Percentiles rank a stretch among this genome's conserved stretches.
Evolutionary conservation across 1,140 invertebrate species (phyloP).

Genomic region (Aphelenchoides fujianensis): DNA sequence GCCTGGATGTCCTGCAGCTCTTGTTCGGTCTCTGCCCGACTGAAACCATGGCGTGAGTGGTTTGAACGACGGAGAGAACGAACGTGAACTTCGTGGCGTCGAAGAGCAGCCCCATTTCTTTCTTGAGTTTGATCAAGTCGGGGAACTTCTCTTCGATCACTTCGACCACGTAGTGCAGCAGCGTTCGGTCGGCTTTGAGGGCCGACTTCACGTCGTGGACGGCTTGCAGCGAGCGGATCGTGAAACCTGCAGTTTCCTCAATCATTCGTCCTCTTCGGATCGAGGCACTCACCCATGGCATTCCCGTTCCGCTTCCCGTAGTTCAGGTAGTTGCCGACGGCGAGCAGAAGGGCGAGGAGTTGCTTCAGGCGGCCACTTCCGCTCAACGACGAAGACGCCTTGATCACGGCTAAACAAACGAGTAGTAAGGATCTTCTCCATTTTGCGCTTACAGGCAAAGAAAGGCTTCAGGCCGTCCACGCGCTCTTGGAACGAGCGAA

Average conservation of each 20-base stretch:
- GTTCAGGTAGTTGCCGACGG: slow-evolving; percentile 85
- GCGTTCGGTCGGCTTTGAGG: slow-evolving; percentile 81
- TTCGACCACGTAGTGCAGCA: slow-evolving; percentile 88
- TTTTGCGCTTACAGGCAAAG: slow-evolving; percentile 65
- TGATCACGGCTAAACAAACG: slow-evolving; percentile 75
- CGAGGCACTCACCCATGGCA: slow-evolving; percentile 69
- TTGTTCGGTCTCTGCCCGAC: slow-evolving; percentile 83
- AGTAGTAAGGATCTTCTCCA: slow-evolving; percentile 7
- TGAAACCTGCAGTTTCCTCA: slow-evolving; percentile 77
- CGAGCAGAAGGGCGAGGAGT: slow-evolving; percentile 84
- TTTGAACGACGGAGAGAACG: slow-evolving; percentile 53
- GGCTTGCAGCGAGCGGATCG: slow-evolving; percentile 81
- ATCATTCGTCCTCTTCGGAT: no score
- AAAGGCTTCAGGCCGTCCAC: slow-evolving; percentile 80
- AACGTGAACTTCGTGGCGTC: slow-evolving; percentile 86
- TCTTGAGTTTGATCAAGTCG: slow-evolving; percentile 72
- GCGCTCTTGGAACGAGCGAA: slow-evolving; percentile 85
- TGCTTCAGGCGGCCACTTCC: slow-evolving; percentile 72
- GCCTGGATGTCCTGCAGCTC: slow-evolving; percentile 80
- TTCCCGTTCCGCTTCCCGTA: slow-evolving; percentile 82
- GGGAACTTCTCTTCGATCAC: slow-evolving; percentile 76
- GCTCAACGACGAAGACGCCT: slow-evolving; percentile 81
- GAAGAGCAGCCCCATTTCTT: slow-evolving; percentile 81
- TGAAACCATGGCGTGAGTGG: slow-evolving; percentile 64
- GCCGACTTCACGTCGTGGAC: slow-evolving; percentile 90